phyloP scores from a whole-genome alignment of 1,140 invertebrate species.

The Caenorhabditis elegans region WBcel235 BX284605.5:10359501-10360000 shows the following conservation, averaged over 20 bases:
- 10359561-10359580: constrained; percentile 88
- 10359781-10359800: constrained; percentile 80
- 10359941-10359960: constrained; percentile 75
- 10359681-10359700: constrained; percentile 75
- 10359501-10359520: constrained; percentile 33
- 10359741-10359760: constrained; percentile 78
- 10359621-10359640: constrained; percentile 28
- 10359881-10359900: no score
- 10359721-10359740: constrained; percentile 67
- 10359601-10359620: constrained; percentile 36
- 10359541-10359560: constrained; percentile 66
- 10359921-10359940: constrained; percentile 76
- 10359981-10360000: constrained; percentile 76
- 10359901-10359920: constrained; percentile 76
- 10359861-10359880: constrained; percentile 82
- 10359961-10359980: constrained; percentile 87
- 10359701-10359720: background rate
- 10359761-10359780: constrained; percentile 80
- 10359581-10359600: constrained; percentile 85
- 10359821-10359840: constrained; percentile 73
- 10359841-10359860: constrained; percentile 89
- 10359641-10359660: constrained; percentile 85
- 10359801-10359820: constrained; percentile 76
- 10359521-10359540: constrained; percentile 27
- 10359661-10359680: constrained; percentile 88